These are phyloP conservation scores for Centropus bengalensis DNA, from an alignment of 2,113 vertebrate species.

Conservation along the genomic window DNA sequence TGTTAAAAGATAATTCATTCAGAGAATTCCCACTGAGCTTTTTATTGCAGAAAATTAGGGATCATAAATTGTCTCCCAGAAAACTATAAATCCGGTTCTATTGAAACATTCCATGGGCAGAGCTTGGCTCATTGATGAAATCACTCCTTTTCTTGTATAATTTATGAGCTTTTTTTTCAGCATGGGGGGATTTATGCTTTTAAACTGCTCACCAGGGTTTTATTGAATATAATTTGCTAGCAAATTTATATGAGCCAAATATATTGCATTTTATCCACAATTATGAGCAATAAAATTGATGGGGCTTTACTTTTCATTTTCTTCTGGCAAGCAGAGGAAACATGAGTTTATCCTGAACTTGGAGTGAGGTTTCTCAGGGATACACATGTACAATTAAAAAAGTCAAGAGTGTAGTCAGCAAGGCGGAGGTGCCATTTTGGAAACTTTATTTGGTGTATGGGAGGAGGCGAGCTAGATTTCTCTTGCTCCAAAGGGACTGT, in stretches of 20 bases:
- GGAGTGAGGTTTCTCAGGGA: conserved; percentile 55
- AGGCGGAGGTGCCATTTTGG: conserved; percentile 45
- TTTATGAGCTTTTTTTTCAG: conserved; percentile 77
- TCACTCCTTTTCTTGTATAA: conserved; percentile 76
- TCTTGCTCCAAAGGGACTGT: not conserved
- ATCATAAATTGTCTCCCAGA: conserved; percentile 74
- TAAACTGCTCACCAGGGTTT: conserved; percentile 75
- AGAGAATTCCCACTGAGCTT: conserved; percentile 76
- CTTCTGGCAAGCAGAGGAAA: conserved; percentile 69
- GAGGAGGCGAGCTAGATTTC: not conserved
- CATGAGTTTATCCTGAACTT: conserved; percentile 45
- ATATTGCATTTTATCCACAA: conserved; percentile 77
- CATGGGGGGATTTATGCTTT: conserved; percentile 69
- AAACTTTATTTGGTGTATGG: conserved; percentile 14
- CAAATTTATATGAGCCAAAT: conserved; percentile 77
- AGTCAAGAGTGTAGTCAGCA: conserved; percentile 52
- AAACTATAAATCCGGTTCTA: conserved; percentile 79
- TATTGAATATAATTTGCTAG: conserved; percentile 79
- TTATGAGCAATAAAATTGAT: conserved; percentile 78
- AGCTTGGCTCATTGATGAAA: conserved; percentile 81
- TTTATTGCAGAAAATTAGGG: conserved; percentile 79
- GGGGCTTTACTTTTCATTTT: conserved; percentile 79
- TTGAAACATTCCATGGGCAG: conserved; percentile 80
- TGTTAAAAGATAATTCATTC: conserved; percentile 78
- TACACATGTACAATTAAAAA: conserved; percentile 45